These are phyloP conservation scores for Numenius phaeopus DNA, from an alignment of 2,797 vertebrate species.

Conservation along the genomic window DNA sequence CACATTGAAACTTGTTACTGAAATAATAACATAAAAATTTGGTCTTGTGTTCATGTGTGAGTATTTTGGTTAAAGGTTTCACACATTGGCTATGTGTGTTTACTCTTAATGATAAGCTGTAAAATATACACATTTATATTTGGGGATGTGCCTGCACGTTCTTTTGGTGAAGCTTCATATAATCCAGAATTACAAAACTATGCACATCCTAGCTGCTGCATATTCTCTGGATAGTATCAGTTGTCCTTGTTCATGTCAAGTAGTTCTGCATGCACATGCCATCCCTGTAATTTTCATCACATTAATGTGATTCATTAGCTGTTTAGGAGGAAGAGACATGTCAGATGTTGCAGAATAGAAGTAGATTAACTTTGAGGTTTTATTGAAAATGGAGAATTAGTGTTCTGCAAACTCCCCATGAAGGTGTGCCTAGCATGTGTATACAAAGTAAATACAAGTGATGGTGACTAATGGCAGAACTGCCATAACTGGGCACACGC, in stretches of 20 bases:
- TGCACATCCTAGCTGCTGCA: background rate
- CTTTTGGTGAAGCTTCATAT: background rate
- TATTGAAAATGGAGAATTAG: background rate
- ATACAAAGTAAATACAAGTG: background rate
- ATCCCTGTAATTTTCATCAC: slow-evolving; percentile 32
- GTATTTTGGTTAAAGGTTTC: background rate
- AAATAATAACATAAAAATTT: background rate
- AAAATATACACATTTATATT: background rate
- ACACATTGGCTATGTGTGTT: fast-evolving
- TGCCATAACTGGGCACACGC: background rate
- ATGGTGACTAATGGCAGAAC: background rate
- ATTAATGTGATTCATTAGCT: slow-evolving; percentile 18
- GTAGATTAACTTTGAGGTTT: background rate
- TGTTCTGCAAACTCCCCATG: background rate
- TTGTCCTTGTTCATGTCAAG: background rate
- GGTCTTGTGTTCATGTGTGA: background rate
- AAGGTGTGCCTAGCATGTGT: background rate
- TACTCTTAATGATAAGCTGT: background rate
- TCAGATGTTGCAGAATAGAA: background rate
- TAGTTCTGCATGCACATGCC: fast-evolving
- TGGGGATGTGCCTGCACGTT: background rate
- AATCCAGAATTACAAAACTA: background rate
- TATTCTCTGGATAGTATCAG: background rate
- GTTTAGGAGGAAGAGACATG: background rate
- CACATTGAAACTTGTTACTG: background rate